Base-by-base conservation (phyloP, 2,113 vertebrate species). In the Cottus gobio region DNA sequence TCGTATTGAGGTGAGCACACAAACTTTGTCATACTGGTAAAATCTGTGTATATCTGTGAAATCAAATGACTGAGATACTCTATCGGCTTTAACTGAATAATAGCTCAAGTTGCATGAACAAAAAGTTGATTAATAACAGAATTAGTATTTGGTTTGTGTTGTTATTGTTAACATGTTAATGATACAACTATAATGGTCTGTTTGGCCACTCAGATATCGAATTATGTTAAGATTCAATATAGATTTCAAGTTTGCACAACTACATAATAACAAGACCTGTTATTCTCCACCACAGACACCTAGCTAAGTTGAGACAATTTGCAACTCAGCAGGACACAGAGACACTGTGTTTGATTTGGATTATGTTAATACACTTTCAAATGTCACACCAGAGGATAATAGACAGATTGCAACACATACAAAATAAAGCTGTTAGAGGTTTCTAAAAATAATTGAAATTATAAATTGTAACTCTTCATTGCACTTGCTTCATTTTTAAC, bases 1-100 rank as follows among this genome's bases (percentile, higher is more conserved):
- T 48, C 96, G 96, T 37, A 98, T 98, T 70, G 97, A 98, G 96
- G 97, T 98, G 94, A 95, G 39, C 15, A 76, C 48, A 22, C 22
- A n/a, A 10, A 5, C 37, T 0, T 66, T 79, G 11, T n/a, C 65
- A 4, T 18, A n/a, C 15, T 36, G 10, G 31, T 65, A 5, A 50
- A 34, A 75, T 44, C 2, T 71, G 18, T 85, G 6, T 46, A 5
- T 48, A 9, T 74, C 9, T 12, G 6, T 37, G 18, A 18, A 66
- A 34, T 48, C 20, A 46, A 3, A 52, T 3, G 5, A 16, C 34
- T 12, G 30, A 69, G 16, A 62, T 52, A 37, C 16, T 22, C 24
- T 12, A n/a, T 62, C 54, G 61, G 34, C 18, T 64, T 46, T 4
- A 26, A 54, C 20, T 50, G 18, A n/a, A 50, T 50, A n/a, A 20